Evolutionary conservation across 1,140 invertebrate genomes (phyloP), one percentile per base, ranked within the genome.

Genomic region (Ephestia elutella): DNA sequence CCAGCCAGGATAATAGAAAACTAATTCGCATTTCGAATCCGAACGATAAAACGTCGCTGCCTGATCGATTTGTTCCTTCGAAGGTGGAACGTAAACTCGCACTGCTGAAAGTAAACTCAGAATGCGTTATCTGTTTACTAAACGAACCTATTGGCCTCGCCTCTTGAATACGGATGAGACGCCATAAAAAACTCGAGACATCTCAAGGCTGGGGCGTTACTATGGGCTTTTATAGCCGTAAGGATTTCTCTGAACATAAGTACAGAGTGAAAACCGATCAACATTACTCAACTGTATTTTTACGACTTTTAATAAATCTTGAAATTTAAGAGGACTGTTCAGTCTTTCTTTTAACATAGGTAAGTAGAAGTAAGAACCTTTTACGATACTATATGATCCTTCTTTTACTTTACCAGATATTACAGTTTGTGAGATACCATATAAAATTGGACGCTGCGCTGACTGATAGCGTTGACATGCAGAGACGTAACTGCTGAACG

Each of bases 81-180:
- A 53, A 53, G 20, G 18, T n/a, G 5, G n/a, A 44, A 10, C 50
- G 20, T 53, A 53, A 53, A 53, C 13, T 25, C n/a, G 50, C 50
- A 25, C 8, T 25, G 50, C 19, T n/a, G 50, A 21, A 20, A 53
- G 50, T 53, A 53, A 53, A 53, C 13, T 25, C 19, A n/a, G 21
- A 53, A n/a, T 53, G 50, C 50, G 50, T 53, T 53, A 53, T 53
- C 50, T 53, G 20, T 50, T 50, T 53, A 53, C 50, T 25, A 25
- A 53, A 50, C 50, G 50, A 53, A 53, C 2, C 19, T 53, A 53
- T 53, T 53, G 50, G 11, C 50, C 13, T n/a, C 21, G 50, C 11
- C 19, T 25, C 19, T 18, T 53, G 50, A 53, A 53, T 53, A 25
- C 18, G 20, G 17, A 53, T 53, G 49, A 53, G 20, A 15, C 13